These are phyloP conservation scores for Machimus atricapillus DNA, from an alignment of 2,888 invertebrate genomes.

Conservation along the genomic window DNA sequence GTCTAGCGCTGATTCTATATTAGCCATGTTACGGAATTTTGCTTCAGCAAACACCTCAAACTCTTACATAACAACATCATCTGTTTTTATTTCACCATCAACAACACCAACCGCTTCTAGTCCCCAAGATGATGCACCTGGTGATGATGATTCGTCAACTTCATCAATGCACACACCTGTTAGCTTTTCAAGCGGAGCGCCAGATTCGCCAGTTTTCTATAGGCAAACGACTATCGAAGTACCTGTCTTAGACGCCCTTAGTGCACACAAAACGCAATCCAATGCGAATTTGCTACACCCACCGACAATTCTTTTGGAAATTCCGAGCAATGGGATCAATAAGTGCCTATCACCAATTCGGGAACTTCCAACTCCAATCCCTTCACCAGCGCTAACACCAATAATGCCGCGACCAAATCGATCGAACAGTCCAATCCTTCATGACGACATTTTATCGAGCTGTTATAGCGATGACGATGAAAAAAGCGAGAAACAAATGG, in stretches of 20 bases:
- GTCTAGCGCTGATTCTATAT: conserved; percentile 79
- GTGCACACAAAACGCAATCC: conserved; percentile 66
- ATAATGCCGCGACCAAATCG: conserved; percentile 64
- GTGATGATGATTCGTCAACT: conserved; percentile 75
- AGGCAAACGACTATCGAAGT: conserved; percentile 66
- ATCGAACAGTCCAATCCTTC: conserved; percentile 54
- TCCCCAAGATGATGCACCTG: conserved; percentile 75
- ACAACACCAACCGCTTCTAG: conserved; percentile 78
- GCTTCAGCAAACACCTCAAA: conserved; percentile 69
- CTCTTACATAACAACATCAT: conserved; percentile 62
- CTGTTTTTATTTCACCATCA: conserved; percentile 71
- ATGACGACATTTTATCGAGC: conserved; percentile 53
- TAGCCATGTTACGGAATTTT: conserved; percentile 80
- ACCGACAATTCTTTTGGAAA: conserved; percentile 78
- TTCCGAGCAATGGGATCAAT: conserved; percentile 71
- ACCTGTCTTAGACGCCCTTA: conserved; percentile 73
- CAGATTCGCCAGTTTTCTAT: conserved; percentile 70
- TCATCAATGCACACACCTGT: conserved; percentile 71
- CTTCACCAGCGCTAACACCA: conserved; percentile 75
- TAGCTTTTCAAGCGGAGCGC: conserved; percentile 66
- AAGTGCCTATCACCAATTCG: conserved; percentile 82
- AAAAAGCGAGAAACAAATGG: conserved; percentile 50
- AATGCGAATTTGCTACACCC: conserved; percentile 72
- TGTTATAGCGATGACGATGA: conserved; percentile 64
- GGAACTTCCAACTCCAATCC: conserved; percentile 78